Evolutionary conservation across 2,888 invertebrate species (phyloP).

Genomic region (Iphiclides podalirius): DNA sequence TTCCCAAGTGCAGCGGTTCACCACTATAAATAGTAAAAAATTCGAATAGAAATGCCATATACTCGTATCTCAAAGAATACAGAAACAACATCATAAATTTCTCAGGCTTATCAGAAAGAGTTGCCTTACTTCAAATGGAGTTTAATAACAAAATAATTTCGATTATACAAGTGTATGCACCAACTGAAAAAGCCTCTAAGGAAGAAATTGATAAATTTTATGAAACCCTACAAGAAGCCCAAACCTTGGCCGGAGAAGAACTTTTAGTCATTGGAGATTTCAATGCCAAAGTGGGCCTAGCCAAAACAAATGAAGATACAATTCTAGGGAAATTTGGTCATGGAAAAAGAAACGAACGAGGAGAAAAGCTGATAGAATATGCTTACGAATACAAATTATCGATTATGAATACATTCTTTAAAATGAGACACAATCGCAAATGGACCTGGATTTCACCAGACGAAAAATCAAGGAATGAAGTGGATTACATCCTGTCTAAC

Average conservation of each 20-base stretch:
- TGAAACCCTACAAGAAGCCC: slow-evolving; percentile 22
- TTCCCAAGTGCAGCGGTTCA: slow-evolving; percentile 21
- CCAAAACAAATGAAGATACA: not conserved
- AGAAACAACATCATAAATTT: slow-evolving; percentile 19
- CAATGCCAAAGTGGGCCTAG: slow-evolving; percentile 15
- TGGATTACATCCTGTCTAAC: slow-evolving; percentile 7
- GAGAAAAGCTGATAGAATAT: slow-evolving; percentile 18
- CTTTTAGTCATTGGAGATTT: slow-evolving; percentile 29
- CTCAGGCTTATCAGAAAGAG: slow-evolving; percentile 23
- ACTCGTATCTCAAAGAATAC: too few species aligned
- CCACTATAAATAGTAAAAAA: too few species aligned
- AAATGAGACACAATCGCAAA: not conserved
- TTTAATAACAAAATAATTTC: not conserved
- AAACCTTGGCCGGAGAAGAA: slow-evolving; percentile 9
- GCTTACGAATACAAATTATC: slow-evolving; percentile 9
- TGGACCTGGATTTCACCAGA: slow-evolving; percentile 1
- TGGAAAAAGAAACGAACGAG: slow-evolving; percentile 24
- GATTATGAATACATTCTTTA: not conserved
- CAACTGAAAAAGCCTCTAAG: slow-evolving; percentile 26
- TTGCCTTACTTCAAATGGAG: slow-evolving; percentile 20
- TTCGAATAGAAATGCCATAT: too few species aligned
- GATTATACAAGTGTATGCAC: slow-evolving; percentile 31
- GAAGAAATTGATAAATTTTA: slow-evolving; percentile 27
- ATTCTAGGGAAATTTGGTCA: slow-evolving; percentile 24
- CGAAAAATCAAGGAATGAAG: not conserved